Evolutionary conservation across 2,113 vertebrate genomes (phyloP).

Genomic region (Poeciliopsis prolifica): DNA sequence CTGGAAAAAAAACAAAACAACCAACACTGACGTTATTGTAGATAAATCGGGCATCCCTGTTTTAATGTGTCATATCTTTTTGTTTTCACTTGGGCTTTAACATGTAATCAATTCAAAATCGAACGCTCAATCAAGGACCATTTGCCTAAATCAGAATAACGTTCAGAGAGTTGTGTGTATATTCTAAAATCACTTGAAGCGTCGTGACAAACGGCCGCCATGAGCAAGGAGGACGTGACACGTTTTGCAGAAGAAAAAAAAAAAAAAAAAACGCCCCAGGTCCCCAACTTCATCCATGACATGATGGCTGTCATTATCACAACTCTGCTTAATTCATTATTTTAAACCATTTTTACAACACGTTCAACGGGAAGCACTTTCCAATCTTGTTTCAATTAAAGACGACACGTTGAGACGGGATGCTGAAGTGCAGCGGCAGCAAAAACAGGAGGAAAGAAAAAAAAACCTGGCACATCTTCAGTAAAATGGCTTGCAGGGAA

Average conservation of each 20-base stretch:
- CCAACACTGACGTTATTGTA: too few species aligned
- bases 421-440: constrained; percentile 18
- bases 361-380: constrained; percentile 34
- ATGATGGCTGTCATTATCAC: constrained; percentile 5
- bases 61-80: too few species aligned
- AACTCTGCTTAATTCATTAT: neutral
- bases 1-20: too few species aligned
- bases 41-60: too few species aligned
- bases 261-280: constrained; percentile 9
- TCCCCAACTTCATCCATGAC: constrained; percentile 10
- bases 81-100: too few species aligned
- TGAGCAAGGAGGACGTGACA: neutral
- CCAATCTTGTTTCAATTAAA: constrained; percentile 72
- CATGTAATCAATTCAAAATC: too few species aligned
- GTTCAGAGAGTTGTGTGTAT: too few species aligned
- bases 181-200: neutral
- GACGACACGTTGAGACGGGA: constrained; percentile 32
- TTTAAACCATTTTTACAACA: constrained; percentile 27
- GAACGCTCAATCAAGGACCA: too few species aligned
- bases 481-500: constrained; percentile 56
- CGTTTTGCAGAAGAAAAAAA: too few species aligned
- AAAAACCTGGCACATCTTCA: constrained; percentile 4
- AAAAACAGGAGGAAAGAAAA: neutral
- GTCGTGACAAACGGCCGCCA: neutral
- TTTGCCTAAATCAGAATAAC: too few species aligned